Evolutionary conservation across 1,140 invertebrate species (phyloP), one percentile per base, ranked within the genome.

Genomic region (Tribolium madens): DNA sequence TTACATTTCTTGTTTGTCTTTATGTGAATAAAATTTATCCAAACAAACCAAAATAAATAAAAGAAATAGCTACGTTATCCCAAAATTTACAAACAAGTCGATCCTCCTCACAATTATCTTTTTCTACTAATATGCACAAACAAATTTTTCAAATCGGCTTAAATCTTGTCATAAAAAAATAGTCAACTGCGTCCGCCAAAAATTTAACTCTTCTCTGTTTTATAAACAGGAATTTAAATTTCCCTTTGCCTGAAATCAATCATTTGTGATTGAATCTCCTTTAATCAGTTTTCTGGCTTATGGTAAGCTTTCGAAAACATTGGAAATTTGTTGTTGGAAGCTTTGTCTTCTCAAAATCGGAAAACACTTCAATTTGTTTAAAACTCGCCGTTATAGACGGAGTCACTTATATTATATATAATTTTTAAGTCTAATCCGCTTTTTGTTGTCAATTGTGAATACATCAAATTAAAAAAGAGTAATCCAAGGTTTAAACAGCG

Each of bases 391-490:
- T n/a, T n/a, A n/a, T n/a, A 53, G 14, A 53, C 21, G n/a, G n/a
- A 18, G 57, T 64, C 57, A 33, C 13, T 5, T 12, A 26, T 57
- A 57, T 57, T 21, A 64, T 33, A 64, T 64, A 42, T 33, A 64
- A 64, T 33, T 64, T 64, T 18, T 42, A 57, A 57, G 57, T 64
- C 57, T 33, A 42, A 33, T 64, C 57, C 57, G 14, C 26, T 64
- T 64, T 64, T 64, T 64, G 17, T 2, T 26, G 57, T 64, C 57
- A 64, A 33, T 64, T n/a, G 57, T 64, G 57, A 64, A 33, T 33
- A 64, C 33, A 64, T 26, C 57, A 64, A 64, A 64, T 64, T 64
- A 50, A 72, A 72, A 72, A 48, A 50, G 13, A 14, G 47, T 72
- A 72, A 48, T 72, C 50, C 70, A 31, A 7, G 50, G 50, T 26